These are phyloP conservation scores for Tamias sibiricus DNA, from an alignment of 2,113 vertebrate genomes.

Conservation along the genomic window DNA sequence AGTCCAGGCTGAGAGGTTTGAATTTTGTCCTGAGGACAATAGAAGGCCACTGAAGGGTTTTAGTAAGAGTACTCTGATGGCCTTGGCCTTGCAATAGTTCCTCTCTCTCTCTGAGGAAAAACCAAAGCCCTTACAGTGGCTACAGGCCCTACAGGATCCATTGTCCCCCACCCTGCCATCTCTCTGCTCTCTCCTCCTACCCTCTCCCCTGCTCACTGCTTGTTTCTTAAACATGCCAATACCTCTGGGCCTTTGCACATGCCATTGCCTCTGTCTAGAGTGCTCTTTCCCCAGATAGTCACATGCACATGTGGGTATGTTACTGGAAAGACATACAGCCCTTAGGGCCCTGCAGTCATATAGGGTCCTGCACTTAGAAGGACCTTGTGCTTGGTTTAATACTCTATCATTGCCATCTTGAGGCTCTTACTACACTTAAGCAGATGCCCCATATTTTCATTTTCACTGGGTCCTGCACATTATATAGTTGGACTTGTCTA, in stretches of 20 bases:
- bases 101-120: not conserved
- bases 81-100: not conserved
- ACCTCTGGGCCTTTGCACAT: not conserved
- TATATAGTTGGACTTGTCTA: not conserved
- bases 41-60: not conserved
- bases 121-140: not conserved
- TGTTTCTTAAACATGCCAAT: not conserved
- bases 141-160: not conserved
- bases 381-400: not conserved
- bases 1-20: not conserved
- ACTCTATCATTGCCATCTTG: not conserved
- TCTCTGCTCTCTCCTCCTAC: not conserved
- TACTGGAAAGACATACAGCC: too few species aligned
- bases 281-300: not conserved
- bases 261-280: not conserved
- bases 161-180: not conserved
- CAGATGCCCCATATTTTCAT: not conserved
- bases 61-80: not conserved
- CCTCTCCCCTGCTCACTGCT: rapidly evolving
- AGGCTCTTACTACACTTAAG: not conserved
- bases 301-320: not conserved
- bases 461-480: not conserved
- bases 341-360: not conserved
- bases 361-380: not conserved
- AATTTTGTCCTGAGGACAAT: not conserved